These are phyloP conservation scores for Bos indicus DNA, from an alignment of 2,113 vertebrate species.

Conservation along the genomic window DNA sequence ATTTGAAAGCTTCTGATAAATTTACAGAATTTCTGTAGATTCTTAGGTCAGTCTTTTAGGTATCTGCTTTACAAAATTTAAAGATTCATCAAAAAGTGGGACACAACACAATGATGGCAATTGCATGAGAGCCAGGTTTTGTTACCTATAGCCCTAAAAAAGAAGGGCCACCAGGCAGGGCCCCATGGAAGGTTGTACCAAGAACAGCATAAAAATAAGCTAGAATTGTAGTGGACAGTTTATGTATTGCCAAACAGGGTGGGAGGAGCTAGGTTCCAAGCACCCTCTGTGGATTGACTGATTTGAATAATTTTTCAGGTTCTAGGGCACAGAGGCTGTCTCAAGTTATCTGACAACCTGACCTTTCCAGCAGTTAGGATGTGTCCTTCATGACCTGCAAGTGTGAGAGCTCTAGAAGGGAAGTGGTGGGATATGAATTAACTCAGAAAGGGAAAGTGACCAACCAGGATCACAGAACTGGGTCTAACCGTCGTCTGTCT, in stretches of 20 bases:
- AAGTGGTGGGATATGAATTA: not conserved
- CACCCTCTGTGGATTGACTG: not conserved
- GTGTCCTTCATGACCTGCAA: not conserved
- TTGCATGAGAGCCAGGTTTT: not conserved
- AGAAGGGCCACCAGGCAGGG: not conserved
- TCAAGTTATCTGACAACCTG: not conserved
- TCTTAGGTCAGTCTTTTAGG: not conserved
- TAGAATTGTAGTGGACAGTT: accelerated
- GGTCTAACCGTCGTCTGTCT: accelerated
- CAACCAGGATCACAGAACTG: not conserved
- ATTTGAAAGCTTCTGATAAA: not conserved
- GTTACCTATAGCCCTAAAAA: not conserved
- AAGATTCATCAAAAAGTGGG: not conserved
- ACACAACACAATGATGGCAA: not conserved
- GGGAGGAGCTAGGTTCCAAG: not conserved
- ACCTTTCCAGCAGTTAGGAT: accelerated
- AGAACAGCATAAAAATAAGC: not conserved
- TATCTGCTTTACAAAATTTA: not conserved
- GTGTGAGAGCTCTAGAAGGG: not conserved
- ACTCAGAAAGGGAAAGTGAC: not conserved
- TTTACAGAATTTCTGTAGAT: slow-evolving; percentile 3
- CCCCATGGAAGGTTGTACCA: accelerated
- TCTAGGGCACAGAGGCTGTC: not conserved
- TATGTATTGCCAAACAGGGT: accelerated
- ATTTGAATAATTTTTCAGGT: not conserved